These are phyloP conservation scores for Tetropium fuscum DNA, from an alignment of 2,888 invertebrate genomes.

Conservation along the genomic window DNA sequence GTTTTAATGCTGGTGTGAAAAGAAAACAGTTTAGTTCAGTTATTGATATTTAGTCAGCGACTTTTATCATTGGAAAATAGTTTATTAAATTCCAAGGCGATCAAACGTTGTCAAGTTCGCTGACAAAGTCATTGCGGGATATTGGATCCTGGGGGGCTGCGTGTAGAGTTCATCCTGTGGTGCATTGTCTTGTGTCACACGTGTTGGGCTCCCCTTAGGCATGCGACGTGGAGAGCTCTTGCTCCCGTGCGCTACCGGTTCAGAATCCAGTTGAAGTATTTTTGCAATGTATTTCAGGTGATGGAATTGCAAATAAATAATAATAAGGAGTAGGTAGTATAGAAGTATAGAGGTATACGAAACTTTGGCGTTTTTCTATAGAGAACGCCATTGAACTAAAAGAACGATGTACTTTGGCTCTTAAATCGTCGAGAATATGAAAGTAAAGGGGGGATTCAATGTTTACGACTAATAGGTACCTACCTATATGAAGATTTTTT, in stretches of 20 bases:
- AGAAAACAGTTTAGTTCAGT: too few relatives aligned
- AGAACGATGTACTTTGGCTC: too few relatives aligned
- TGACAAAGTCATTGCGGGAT: constrained; percentile 36
- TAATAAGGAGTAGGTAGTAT: neutral
- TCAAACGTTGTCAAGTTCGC: constrained; percentile 21
- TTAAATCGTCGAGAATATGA: too few relatives aligned
- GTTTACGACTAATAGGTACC: too few relatives aligned
- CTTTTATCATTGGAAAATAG: neutral
- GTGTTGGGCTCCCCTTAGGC: constrained; percentile 47
- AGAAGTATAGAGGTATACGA: too few relatives aligned
- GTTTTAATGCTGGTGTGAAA: too few relatives aligned
- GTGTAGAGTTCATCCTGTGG: constrained; percentile 45
- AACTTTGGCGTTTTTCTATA: too few relatives aligned
- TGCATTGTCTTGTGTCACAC: constrained; percentile 53
- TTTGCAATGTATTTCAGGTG: constrained; percentile 13
- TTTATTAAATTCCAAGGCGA: constrained; percentile 22
- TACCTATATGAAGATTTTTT: too few relatives aligned
- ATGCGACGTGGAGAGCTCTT: constrained; percentile 18
- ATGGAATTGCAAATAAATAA: neutral
- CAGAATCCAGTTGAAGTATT: constrained; percentile 5
- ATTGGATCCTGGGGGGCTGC: constrained; percentile 34
- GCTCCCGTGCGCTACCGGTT: constrained; percentile 25
- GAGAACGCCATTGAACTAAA: too few relatives aligned
- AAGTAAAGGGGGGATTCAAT: too few relatives aligned
- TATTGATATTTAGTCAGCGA: too few relatives aligned